Percentiles rank a stretch among this genome's conserved stretches.
These are phyloP conservation scores for Hypomecis atomaria DNA, from an alignment of 2,888 invertebrate genomes.

Conservation along the genomic window DNA sequence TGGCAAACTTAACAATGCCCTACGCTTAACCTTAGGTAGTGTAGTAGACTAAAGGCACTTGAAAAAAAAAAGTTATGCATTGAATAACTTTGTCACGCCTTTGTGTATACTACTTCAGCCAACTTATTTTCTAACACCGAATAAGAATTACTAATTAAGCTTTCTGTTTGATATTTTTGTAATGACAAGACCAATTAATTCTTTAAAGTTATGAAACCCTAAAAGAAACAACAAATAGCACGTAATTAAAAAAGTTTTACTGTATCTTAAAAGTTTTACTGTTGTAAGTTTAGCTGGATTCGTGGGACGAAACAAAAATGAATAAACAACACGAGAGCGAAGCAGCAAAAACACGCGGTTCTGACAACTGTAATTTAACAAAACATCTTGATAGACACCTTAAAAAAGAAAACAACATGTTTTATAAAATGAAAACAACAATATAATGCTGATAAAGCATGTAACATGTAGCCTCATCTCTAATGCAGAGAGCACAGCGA, in stretches of 20 bases:
- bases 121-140: too few relatives aligned
- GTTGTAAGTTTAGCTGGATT: neutral
- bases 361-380: neutral
- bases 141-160: too few relatives aligned
- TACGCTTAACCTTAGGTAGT: too few relatives aligned
- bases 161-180: too few relatives aligned
- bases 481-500: slow-evolving; percentile 12
- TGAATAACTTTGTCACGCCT: too few relatives aligned
- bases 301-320: neutral
- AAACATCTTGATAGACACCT: neutral
- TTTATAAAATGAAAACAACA: neutral
- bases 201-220: neutral
- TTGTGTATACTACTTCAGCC: too few relatives aligned
- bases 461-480: slow-evolving; percentile 10
- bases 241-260: slow-evolving; percentile 19
- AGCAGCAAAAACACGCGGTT: neutral
- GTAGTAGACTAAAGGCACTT: too few relatives aligned
- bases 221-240: slow-evolving; percentile 5
- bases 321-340: neutral
- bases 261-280: slow-evolving; percentile 23
- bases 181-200: too few relatives aligned
- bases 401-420: neutral
- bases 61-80: too few relatives aligned
- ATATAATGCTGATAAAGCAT: neutral
- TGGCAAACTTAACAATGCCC: too few relatives aligned